phyloP scores from a whole-genome alignment of 2,888 invertebrate species.

The Amphipyra tragopoginis region DNA sequence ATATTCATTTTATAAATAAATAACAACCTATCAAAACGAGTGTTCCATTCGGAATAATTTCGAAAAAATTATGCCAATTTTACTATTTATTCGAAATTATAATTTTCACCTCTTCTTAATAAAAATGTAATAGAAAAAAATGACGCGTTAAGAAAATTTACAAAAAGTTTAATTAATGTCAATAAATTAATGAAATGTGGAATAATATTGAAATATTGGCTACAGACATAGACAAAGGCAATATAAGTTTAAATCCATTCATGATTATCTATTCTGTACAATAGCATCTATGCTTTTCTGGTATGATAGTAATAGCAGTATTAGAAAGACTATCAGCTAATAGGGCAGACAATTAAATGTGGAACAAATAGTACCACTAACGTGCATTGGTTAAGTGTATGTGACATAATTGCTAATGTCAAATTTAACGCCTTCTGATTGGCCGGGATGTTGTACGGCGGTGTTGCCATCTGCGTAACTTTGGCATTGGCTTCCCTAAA shows the following conservation, averaged over 20 bases:
- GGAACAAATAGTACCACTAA: constrained; percentile 1
- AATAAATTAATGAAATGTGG: constrained; percentile 42
- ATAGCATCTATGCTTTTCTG: background rate
- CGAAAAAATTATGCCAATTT: constrained; percentile 17
- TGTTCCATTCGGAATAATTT: constrained; percentile 13
- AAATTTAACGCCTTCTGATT: constrained; percentile 1
- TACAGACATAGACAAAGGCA: constrained; percentile 7
- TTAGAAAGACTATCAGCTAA: background rate
- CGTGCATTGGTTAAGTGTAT: background rate
- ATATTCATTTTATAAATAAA: constrained; percentile 46
- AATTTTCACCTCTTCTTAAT: background rate
- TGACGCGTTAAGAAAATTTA: background rate
- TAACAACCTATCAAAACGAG: constrained; percentile 54
- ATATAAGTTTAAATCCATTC: constrained; percentile 5
- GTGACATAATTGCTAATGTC: background rate
- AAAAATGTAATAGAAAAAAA: background rate
- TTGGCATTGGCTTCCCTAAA: background rate
- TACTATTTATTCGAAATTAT: constrained; percentile 1
- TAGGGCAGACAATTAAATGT: background rate
- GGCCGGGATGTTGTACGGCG: background rate
- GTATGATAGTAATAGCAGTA: background rate
- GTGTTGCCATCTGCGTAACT: constrained; percentile 18
- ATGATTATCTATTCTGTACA: constrained; percentile 3
- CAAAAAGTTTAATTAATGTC: constrained; percentile 4
- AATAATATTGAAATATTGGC: constrained; percentile 5